A percentile compares a stretch with the other conserved stretches of the same genome.
These are phyloP conservation scores for Stramonita haemastoma DNA, from an alignment of 2,888 invertebrate species.

Conservation along the genomic window DNA sequence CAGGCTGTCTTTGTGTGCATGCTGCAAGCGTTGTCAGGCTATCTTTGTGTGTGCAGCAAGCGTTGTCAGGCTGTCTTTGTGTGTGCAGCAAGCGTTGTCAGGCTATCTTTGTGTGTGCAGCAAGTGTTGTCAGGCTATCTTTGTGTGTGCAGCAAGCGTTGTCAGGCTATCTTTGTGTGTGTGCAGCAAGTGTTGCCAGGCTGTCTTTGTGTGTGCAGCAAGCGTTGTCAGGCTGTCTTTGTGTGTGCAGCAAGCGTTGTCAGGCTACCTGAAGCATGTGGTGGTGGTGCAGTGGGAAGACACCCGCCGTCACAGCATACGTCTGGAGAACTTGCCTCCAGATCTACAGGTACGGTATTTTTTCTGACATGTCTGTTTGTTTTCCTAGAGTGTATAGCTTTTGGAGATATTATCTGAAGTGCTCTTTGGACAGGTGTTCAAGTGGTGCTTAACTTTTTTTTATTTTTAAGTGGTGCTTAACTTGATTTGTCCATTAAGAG, in stretches of 20 bases:
- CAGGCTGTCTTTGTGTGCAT: constrained; percentile 63
- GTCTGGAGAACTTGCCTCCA: constrained; percentile 45
- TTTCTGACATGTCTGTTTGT: not conserved
- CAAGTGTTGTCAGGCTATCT: constrained; percentile 67
- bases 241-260: constrained; percentile 71
- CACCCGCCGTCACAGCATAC: constrained; percentile 82
- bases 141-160: constrained; percentile 70
- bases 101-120: constrained; percentile 68
- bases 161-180: constrained; percentile 63
- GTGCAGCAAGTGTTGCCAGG: constrained; percentile 70
- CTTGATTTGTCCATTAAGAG: no score
- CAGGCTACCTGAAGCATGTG: constrained; percentile 67
- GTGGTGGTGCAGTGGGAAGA: constrained; percentile 87
- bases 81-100: constrained; percentile 70
- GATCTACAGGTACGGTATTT: constrained; percentile 60
- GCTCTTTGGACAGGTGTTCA: no score
- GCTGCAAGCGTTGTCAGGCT: constrained; percentile 69
- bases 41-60: constrained; percentile 70
- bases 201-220: constrained; percentile 69
- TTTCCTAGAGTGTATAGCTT: not conserved
- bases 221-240: constrained; percentile 64
- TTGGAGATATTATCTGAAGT: not conserved
- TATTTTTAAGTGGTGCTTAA: no score
- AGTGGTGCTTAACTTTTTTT: no score
- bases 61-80: constrained; percentile 64